Evolutionary conservation across 64 coral and sea anemone species (phyloP).

Genomic region (Trachythela sp.): DNA sequence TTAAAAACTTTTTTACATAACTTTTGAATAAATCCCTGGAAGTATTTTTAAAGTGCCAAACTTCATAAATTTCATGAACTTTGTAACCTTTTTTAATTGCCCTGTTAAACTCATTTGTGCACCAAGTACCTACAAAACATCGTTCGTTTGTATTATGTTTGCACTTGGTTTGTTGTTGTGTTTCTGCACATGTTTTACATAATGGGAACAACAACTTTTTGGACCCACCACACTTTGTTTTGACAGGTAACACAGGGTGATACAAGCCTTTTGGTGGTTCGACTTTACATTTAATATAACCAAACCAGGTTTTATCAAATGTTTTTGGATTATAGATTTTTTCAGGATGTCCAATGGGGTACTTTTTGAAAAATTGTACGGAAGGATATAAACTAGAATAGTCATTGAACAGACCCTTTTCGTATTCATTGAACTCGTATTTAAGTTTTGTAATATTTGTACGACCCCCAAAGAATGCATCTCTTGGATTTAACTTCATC

Average conservation of each 20-base stretch:
- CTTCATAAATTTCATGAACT: not conserved
- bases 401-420: not conserved
- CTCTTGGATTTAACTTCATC: not conserved
- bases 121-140: not conserved
- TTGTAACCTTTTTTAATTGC: not conserved
- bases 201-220: not conserved
- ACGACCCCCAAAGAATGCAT: too few relatives aligned
- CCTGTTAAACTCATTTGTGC: not conserved
- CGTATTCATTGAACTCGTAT: not conserved
- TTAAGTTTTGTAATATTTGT: too few relatives aligned
- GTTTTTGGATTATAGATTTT: not conserved
- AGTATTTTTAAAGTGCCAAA: not conserved
- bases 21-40: not conserved
- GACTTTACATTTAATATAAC: not conserved
- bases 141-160: not conserved
- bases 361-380: not conserved
- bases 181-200: not conserved
- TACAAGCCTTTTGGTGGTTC: not conserved
- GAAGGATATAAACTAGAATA: not conserved
- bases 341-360: too few relatives aligned
- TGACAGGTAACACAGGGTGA: not conserved
- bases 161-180: not conserved
- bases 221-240: too few relatives aligned
- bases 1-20: not conserved
- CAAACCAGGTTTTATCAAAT: not conserved